Evolutionary conservation across 2,113 vertebrate species (phyloP).

Genomic region (Eidolon helvum): DNA sequence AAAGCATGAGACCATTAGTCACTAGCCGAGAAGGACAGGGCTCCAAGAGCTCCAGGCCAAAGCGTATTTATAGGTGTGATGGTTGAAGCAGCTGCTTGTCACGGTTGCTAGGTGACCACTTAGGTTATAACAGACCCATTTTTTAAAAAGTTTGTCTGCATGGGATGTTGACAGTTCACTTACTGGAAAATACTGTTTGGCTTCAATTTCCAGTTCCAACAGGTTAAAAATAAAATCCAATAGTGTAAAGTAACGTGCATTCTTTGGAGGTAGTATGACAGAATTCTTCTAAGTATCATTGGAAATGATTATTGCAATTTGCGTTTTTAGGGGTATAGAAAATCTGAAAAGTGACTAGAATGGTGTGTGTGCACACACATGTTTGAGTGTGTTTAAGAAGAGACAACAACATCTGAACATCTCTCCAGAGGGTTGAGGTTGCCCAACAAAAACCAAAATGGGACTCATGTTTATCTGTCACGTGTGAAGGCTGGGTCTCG

Average conservation of each 20-base stretch:
- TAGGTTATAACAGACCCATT: not conserved
- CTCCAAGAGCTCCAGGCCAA: constrained; percentile 30
- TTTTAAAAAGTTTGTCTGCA: not conserved
- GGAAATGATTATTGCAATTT: not conserved
- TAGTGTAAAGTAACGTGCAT: not conserved
- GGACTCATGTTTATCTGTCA: not conserved
- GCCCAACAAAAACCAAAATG: not conserved
- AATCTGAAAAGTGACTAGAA: not conserved
- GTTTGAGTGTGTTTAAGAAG: not conserved
- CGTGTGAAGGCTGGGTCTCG: rapidly evolving
- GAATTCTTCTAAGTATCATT: not conserved
- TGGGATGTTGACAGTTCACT: not conserved
- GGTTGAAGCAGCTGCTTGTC: constrained; percentile 72
- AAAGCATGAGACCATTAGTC: constrained; percentile 81
- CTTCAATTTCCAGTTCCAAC: not conserved
- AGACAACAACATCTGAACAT: not conserved
- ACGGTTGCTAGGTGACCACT: constrained; percentile 70
- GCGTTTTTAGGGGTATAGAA: not conserved
- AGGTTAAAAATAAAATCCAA: not conserved
- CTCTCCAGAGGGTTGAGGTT: not conserved
- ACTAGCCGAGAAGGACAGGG: constrained; percentile 69
- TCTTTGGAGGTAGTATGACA: not conserved
- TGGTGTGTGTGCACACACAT: not conserved
- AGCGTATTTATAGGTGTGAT: constrained; percentile 74
- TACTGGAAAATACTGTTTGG: not conserved